A percentile compares a stretch with the other conserved stretches of the same genome.
Evolutionary conservation across 2,797 vertebrate genomes (phyloP).

Genomic region (Sebastes umbrosus): DNA sequence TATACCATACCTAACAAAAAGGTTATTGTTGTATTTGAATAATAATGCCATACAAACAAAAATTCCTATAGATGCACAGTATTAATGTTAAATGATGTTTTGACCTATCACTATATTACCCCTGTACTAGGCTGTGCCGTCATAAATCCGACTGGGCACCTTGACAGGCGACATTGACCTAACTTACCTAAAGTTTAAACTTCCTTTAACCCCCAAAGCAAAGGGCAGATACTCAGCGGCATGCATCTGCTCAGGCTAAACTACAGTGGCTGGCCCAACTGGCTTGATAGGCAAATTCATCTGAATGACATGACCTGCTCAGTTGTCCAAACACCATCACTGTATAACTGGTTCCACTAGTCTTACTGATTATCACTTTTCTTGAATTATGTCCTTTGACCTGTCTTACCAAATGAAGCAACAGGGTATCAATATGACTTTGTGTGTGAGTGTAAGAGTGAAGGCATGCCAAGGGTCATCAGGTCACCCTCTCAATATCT

Average conservation of each 20-base stretch:
- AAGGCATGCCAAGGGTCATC: neutral
- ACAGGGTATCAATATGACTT: too few species aligned
- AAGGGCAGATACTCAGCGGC: neutral
- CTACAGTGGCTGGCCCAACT: neutral
- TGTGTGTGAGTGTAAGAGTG: too few species aligned
- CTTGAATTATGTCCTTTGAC: too few species aligned
- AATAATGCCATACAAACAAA: neutral
- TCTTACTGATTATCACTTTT: too few species aligned
- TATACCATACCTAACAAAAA: neutral
- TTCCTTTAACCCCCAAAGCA: neutral
- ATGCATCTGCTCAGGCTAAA: neutral
- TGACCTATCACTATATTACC: neutral
- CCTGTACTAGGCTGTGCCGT: neutral
- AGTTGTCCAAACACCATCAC: too few species aligned
- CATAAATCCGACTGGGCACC: neutral
- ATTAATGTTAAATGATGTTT: neutral
- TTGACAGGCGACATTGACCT: neutral
- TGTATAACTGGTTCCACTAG: too few species aligned
- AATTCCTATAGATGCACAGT: neutral
- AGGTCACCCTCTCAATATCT: neutral
- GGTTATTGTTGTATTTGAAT: neutral
- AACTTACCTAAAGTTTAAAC: neutral
- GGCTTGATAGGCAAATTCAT: neutral
- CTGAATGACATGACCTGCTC: neutral
- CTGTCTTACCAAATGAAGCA: too few species aligned